Base-by-base conservation (phyloP, 2,888 invertebrate genomes). In the Pasiphila rectangulata region DNA sequence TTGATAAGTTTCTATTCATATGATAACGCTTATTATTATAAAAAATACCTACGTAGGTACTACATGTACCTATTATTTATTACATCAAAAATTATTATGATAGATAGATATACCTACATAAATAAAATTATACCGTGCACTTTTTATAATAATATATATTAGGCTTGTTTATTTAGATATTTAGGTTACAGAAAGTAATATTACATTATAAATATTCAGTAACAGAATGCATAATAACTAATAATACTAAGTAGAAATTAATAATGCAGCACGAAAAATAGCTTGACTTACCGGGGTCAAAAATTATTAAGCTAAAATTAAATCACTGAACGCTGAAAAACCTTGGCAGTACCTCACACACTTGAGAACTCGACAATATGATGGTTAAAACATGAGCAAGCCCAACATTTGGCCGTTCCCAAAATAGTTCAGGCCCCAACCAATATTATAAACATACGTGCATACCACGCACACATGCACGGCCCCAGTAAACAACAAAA, bases 391-490 rank as follows among this genome's bases (percentile, higher is more conserved):
- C 76, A 74, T 71, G 71, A 75, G 71, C 72, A 70, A 73, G 74
- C 71, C 74, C 70, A 82, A 79, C 84, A 81, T 80, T 83, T 81
- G 80, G 73, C 64, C 76, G 83, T 63, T 86, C 87, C 87, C 75
- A 80, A 87, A 87, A 87, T 87, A 87, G 86, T 82, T 72, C 78
- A 83, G 84, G 81, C 84, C 82, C 86, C 83, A 79, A 79, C 72
- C 76, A 82, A 85, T 81, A 79, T 82, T 84, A 83, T 86, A 86
- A 87, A 87, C 87, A 87, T 78, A 72, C 75, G 56, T 58, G 57
- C 63, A 54, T 50, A 61, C 46, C 62, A 57, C 63, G 60, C 71
- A 75, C 78, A 80, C 74, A 76, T 79, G 75, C 74, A 72, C 68
- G 66, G 63, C 63, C 69, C 62, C 52, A 56, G 53, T 66, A 66